These are phyloP conservation scores for Argynnis bischoffii DNA, from an alignment of 2,888 invertebrate species.

Conservation along the genomic window DNA sequence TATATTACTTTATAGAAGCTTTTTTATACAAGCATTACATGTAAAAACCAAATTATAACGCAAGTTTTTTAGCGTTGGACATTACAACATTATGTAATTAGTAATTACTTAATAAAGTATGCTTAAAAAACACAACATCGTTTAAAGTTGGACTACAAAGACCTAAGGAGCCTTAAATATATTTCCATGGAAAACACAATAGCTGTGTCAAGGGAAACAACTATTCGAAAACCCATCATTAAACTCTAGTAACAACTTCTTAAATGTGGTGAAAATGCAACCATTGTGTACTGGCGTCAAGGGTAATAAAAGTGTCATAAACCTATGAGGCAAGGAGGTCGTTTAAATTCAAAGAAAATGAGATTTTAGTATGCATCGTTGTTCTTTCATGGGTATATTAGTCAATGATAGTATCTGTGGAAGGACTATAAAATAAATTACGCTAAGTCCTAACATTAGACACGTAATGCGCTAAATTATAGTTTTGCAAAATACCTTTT, in stretches of 20 bases:
- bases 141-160: no score
- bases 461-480: no score
- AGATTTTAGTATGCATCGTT: conserved; percentile 8
- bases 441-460: not conserved
- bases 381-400: conserved; percentile 1
- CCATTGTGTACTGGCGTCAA: conserved; percentile 1
- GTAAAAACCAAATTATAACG: no score
- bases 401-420: conserved; percentile 3
- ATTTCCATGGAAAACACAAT: conserved; percentile 1
- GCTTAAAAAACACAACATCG: no score
- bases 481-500: not conserved
- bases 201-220: conserved; percentile 4
- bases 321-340: conserved; percentile 2
- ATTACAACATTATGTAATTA: no score
- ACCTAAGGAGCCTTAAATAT: no score
- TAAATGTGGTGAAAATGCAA: conserved; percentile 1
- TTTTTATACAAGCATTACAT: no score
- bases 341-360: conserved; percentile 17
- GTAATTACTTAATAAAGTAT: no score
- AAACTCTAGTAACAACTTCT: not conserved
- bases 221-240: not conserved
- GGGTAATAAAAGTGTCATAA: conserved; percentile 20
- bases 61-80: no score
- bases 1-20: no score
- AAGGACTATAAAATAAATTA: conserved; percentile 4